A percentile compares a stretch with the other conserved stretches of the same genome.
Conservation (phyloP, 2,797 vertebrate species). For the Limosa lapponica region DNA sequence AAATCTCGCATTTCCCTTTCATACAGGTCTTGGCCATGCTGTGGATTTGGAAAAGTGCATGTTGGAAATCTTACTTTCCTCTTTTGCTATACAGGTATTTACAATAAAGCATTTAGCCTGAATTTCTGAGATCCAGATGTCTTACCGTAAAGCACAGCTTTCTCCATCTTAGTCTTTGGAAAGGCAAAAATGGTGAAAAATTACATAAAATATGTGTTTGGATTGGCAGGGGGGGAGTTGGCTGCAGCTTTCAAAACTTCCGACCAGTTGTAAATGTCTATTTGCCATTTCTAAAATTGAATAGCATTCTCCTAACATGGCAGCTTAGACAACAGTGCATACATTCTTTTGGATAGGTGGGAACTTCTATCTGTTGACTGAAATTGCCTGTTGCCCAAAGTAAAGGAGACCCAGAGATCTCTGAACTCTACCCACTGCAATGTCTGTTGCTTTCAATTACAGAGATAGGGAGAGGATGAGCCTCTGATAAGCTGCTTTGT, state of each 20-base stretch:
- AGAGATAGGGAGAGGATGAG: background rate
- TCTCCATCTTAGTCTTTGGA: background rate
- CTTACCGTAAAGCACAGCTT: background rate
- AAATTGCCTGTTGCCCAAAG: background rate
- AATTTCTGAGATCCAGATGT: background rate
- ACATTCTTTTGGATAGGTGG: background rate
- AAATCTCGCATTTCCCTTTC: background rate
- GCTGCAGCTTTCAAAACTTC: background rate
- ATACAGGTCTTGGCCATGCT: background rate
- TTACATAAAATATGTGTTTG: background rate
- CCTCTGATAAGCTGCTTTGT: background rate
- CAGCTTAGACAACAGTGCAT: background rate
- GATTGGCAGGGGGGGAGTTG: fast-evolving
- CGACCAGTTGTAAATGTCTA: background rate
- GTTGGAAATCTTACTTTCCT: background rate
- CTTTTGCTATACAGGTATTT: background rate
- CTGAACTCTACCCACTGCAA: background rate
- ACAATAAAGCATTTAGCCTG: background rate
- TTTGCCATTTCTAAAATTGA: background rate
- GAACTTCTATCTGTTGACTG: background rate
- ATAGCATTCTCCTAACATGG: background rate
- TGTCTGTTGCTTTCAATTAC: background rate
- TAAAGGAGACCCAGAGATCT: background rate
- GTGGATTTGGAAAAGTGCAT: background rate
- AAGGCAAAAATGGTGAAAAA: background rate